Percentiles rank a stretch among this genome's conserved stretches.
Conservation (phyloP, 2,888 invertebrate genomes). For the Tetanocera ferruginea region DNA sequence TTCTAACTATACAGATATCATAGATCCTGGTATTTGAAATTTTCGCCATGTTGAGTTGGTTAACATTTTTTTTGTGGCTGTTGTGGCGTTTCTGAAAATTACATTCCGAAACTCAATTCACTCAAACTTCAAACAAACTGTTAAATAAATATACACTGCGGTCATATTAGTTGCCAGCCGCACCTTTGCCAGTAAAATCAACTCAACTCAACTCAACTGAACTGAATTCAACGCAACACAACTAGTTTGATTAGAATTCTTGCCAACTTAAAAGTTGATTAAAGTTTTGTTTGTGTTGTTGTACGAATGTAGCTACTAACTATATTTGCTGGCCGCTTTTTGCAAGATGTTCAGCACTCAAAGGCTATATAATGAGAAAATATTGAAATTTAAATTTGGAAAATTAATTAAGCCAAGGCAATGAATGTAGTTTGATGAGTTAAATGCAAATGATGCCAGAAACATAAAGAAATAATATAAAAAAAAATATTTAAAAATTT, state of each 20-base stretch:
- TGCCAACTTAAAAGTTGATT: slow-evolving; percentile 29
- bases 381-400: not conserved
- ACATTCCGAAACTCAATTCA: slow-evolving; percentile 31
- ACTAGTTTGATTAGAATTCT: slow-evolving; percentile 33
- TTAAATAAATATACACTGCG: slow-evolving; percentile 37
- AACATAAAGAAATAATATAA: no score
- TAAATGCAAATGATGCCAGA: no score
- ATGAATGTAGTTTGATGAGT: no score
- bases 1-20: no score
- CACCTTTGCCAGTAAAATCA: slow-evolving; percentile 12
- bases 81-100: slow-evolving; percentile 4
- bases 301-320: not conserved
- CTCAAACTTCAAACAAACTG: slow-evolving; percentile 29
- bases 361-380: not conserved
- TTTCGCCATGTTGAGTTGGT: not conserved
- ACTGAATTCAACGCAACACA: slow-evolving; percentile 3
- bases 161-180: slow-evolving; percentile 31
- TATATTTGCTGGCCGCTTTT: not conserved
- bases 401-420: not conserved
- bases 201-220: slow-evolving; percentile 12
- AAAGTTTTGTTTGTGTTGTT: slow-evolving; percentile 30
- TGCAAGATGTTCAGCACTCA: not conserved
- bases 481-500: no score
- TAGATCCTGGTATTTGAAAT: not conserved
- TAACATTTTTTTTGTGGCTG: not conserved